phyloP scores from a whole-genome alignment of 1,140 invertebrate genomes.

The Drosophila sp. region DNA sequence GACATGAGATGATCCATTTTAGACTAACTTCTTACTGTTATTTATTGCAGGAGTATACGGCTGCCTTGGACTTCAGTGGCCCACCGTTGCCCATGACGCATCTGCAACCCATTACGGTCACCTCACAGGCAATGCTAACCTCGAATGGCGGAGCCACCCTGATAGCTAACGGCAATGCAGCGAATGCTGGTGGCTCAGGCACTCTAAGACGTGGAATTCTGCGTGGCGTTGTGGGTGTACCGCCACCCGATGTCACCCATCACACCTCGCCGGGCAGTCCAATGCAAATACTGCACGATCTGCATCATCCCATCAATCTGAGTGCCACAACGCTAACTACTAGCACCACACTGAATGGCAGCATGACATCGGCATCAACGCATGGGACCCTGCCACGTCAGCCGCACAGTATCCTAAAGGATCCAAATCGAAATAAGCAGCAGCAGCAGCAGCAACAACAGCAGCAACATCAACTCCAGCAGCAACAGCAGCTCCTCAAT shows the following conservation, averaged over 20 bases:
- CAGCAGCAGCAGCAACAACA: slow-evolving; percentile 82
- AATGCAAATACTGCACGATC: slow-evolving; percentile 73
- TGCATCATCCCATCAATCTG: slow-evolving; percentile 80
- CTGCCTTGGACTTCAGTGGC: slow-evolving; percentile 73
- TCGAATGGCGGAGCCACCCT: slow-evolving; percentile 60
- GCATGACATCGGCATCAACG: slow-evolving; percentile 67
- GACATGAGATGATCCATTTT: slow-evolving; percentile 21
- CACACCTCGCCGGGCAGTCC: slow-evolving; percentile 61
- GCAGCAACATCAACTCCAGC: slow-evolving; percentile 43
- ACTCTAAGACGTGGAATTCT: slow-evolving; percentile 77
- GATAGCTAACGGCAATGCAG: slow-evolving; percentile 34
- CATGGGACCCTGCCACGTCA: slow-evolving; percentile 83
- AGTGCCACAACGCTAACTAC: slow-evolving; percentile 75
- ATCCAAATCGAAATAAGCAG: slow-evolving; percentile 85
- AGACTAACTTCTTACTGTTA: slow-evolving; percentile 8
- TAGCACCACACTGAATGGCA: slow-evolving; percentile 75
- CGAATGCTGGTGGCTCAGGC: slow-evolving; percentile 54
- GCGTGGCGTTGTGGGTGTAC: slow-evolving; percentile 72
- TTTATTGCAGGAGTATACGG: slow-evolving; percentile 73
- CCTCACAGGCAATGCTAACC: slow-evolving; percentile 64
- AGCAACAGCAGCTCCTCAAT: slow-evolving; percentile 68
- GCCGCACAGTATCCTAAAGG: slow-evolving; percentile 86
- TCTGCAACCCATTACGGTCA: slow-evolving; percentile 73
- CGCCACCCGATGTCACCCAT: slow-evolving; percentile 80
- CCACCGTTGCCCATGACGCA: slow-evolving; percentile 74